phyloP scores from a whole-genome alignment of 2,113 vertebrate species.

The Bufo bufo region DNA sequence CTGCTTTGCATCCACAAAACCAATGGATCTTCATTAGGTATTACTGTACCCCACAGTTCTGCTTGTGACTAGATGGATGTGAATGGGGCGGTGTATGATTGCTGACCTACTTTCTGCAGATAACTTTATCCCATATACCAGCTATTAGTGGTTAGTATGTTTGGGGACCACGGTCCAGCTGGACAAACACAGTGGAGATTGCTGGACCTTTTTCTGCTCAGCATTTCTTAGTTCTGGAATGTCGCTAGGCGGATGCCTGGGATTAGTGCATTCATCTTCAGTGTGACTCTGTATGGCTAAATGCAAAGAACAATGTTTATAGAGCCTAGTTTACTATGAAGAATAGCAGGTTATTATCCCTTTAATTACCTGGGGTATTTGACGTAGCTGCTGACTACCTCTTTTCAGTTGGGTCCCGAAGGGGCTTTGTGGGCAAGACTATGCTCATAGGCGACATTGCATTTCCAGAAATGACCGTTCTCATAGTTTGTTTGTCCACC shows the following conservation, averaged over 20 bases:
- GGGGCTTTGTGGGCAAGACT: no score
- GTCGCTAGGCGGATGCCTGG: neutral
- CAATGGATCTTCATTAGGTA: neutral
- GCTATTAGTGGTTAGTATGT: neutral
- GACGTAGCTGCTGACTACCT: no score
- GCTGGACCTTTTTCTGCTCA: neutral
- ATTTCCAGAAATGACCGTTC: no score
- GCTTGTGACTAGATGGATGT: neutral
- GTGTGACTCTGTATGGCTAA: neutral
- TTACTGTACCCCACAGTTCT: neutral
- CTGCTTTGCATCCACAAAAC: neutral
- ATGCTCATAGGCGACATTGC: no score
- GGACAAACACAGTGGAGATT: slow-evolving; percentile 25
- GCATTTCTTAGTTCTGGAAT: neutral
- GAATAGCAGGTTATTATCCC: no score
- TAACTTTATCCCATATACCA: neutral
- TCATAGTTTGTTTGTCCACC: no score
- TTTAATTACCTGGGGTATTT: no score
- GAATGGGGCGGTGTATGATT: no score
- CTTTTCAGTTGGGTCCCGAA: no score
- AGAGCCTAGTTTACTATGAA: no score
- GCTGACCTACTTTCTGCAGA: neutral
- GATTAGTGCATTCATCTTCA: neutral
- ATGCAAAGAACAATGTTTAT: no score
- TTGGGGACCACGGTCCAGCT: slow-evolving; percentile 5